Evolutionary conservation across 2,888 invertebrate genomes (phyloP), one percentile per base, ranked within the genome.

Genomic region (Bimastos eiseni): DNA sequence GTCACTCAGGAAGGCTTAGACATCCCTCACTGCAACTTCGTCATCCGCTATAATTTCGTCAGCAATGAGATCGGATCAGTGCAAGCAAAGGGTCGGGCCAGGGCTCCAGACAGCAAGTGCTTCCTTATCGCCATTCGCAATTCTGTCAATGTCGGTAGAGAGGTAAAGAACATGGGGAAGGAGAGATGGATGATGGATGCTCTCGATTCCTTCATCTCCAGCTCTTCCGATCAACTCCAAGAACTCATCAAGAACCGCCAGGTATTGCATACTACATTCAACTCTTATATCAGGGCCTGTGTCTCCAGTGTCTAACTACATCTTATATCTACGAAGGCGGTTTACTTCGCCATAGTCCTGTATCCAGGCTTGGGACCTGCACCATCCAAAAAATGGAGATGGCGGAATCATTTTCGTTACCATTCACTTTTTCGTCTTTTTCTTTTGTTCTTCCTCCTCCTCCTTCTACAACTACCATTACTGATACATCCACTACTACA

Each of bases 1-100:
- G 91, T 92, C 13, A 91, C 91, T 34, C 92, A 92, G 83, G 92
- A 92, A 90, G 92, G 92, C 37, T 41, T 92, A 15, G 92, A 92
- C 91, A 91, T 92, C 2, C 92, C 92, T 0, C 44, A 88, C 34
- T 92, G 92, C 90, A 92, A 92, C 55, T 92, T 90, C 89, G 91
- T 92, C 15, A 92, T 92, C 11, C 90, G 92, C 55, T 92, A 92
- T 86, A 91, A 92, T 55, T 92, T 92, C 86, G 92, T 92, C 13
- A 90, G 90, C 83, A 92, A 92, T 90, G 92, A 92, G 89, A 92
- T 92, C 24, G 92, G 92, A 11, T 30, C 91, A 8, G 91, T 91
- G 30, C 92, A 92, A 90, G 89, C 92, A 17, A 83, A 89, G 44
- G 92, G 92, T 38, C 89, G 92, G 34, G 91, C 92, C 11, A 34